A percentile compares a stretch with the other conserved stretches of the same genome.
phyloP scores from a whole-genome alignment of 1,140 invertebrate genomes.

The Drosophila pachea region DNA sequence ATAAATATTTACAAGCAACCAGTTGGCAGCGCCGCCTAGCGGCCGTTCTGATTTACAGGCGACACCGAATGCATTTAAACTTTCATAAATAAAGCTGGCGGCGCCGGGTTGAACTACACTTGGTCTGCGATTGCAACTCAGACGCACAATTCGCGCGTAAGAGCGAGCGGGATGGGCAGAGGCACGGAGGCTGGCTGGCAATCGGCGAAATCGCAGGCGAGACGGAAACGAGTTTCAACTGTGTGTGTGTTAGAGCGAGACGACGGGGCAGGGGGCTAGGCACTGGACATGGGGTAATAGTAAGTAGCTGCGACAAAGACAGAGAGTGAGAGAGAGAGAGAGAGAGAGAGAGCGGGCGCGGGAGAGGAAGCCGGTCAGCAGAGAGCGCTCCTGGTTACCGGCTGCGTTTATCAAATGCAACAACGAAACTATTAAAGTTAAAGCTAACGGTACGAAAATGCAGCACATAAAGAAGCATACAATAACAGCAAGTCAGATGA shows the following conservation, averaged over 20 bases:
- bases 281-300: slow-evolving; percentile 32
- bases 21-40: slow-evolving; percentile 60
- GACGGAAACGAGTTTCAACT: slow-evolving; percentile 56
- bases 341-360: background rate
- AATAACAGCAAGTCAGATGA: slow-evolving; percentile 11
- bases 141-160: slow-evolving; percentile 14
- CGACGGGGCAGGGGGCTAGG: slow-evolving; percentile 3
- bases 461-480: slow-evolving; percentile 51
- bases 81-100: slow-evolving; percentile 70
- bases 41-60: slow-evolving; percentile 71
- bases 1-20: slow-evolving; percentile 74
- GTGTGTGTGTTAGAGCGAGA: background rate
- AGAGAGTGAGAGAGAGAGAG: background rate
- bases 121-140: slow-evolving; percentile 19
- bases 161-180: slow-evolving; percentile 30
- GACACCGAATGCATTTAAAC: slow-evolving; percentile 71
- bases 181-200: slow-evolving; percentile 29
- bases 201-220: slow-evolving; percentile 53
- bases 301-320: background rate
- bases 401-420: slow-evolving; percentile 59
- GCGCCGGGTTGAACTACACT: background rate
- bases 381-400: background rate
- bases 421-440: slow-evolving; percentile 62
- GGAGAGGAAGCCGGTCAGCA: background rate
- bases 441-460: slow-evolving; percentile 68